A percentile compares a stretch with the other conserved stretches of the same genome.
Conservation (phyloP, 2,797 vertebrate genomes). For the Aphelocoma californica region DNA sequence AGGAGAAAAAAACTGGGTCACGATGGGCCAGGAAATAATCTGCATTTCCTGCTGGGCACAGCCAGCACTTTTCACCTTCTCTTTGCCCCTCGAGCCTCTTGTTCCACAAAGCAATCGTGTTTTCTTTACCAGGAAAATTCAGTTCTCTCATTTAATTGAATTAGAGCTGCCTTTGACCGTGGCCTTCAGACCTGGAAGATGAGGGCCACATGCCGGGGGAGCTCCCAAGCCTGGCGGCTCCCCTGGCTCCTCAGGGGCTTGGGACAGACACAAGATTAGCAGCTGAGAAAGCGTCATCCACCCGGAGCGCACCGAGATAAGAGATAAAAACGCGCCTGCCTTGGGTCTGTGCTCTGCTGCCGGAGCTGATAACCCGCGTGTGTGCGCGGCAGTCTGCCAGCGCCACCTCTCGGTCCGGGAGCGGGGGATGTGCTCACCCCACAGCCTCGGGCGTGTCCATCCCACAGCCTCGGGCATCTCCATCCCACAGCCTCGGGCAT, state of each 20-base stretch:
- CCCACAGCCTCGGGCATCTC: rapidly evolving
- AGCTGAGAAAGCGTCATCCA: conserved; percentile 38
- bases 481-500: rapidly evolving
- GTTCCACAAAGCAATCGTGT: rapidly evolving
- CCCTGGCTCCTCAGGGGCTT: conserved; percentile 27
- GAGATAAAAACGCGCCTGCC: conserved; percentile 18
- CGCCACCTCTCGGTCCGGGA: conserved; percentile 62
- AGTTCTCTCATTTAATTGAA: neutral
- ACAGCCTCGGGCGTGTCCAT: rapidly evolving
- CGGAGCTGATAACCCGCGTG: neutral
- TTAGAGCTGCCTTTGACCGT: neutral
- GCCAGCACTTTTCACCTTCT: neutral
- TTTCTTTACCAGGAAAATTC: neutral
- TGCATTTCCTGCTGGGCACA: neutral
- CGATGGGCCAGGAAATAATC: neutral
- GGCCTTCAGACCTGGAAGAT: conserved; percentile 14
- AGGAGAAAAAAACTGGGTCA: neutral
- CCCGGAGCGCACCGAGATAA: conserved; percentile 35
- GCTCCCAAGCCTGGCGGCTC: conserved; percentile 27
- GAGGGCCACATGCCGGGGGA: neutral
- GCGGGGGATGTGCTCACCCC: neutral
- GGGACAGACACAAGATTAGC: conserved; percentile 12
- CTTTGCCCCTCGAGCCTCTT: neutral
- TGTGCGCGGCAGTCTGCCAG: neutral
- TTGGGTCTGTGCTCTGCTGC: neutral